These are phyloP conservation scores for Zaprionus kolodkinae DNA, from an alignment of 1,140 invertebrate species.

Conservation along the genomic window DNA sequence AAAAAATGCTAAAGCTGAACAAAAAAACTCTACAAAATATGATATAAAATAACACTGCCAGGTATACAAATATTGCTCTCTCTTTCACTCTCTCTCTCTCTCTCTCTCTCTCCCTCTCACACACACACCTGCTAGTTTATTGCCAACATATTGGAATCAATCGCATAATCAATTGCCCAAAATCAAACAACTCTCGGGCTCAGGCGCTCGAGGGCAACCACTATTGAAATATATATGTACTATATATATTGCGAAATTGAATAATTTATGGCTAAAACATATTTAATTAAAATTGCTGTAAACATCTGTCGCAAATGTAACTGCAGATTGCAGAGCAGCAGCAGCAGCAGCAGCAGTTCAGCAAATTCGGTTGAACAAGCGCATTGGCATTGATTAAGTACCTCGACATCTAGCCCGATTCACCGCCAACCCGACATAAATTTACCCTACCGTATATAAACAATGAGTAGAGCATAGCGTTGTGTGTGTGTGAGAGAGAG, in stretches of 20 bases:
- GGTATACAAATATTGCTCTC: not conserved
- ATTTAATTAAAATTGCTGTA: constrained; percentile 9
- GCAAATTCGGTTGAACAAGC: not conserved
- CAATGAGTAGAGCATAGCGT: not conserved
- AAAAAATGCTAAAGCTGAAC: not conserved
- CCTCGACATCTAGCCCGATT: constrained; percentile 2
- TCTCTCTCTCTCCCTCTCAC: not conserved
- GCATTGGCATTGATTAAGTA: constrained; percentile 24
- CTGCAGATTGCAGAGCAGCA: constrained; percentile 4
- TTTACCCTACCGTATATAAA: not conserved
- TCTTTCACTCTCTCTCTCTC: not conserved
- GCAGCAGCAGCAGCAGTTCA: not conserved
- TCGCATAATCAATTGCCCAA: not conserved
- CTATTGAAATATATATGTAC: not conserved
- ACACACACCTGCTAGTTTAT: not conserved
- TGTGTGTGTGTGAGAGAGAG: not conserved
- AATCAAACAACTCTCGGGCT: not conserved
- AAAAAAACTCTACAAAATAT: not conserved
- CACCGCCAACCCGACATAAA: constrained; percentile 1
- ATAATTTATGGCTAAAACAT: constrained; percentile 19
- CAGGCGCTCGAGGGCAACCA: not conserved
- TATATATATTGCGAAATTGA: not conserved
- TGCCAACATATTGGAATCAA: not conserved
- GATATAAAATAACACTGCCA: not conserved
- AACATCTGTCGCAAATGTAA: constrained; percentile 23